Evolutionary conservation across 1,140 invertebrate species (phyloP).

Genomic region (Brevipalpus yothersi): DNA sequence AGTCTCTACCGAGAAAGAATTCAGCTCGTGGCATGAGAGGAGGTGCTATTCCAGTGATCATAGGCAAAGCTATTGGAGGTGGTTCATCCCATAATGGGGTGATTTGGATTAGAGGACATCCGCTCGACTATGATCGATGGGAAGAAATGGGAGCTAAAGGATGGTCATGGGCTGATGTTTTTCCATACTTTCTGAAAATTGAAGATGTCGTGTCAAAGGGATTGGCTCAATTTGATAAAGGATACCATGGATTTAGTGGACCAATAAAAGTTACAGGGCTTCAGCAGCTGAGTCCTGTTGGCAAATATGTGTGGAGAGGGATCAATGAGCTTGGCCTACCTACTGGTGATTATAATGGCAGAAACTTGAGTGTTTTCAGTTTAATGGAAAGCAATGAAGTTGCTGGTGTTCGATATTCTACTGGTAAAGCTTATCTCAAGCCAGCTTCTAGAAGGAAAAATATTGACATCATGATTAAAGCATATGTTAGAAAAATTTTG

Average conservation of each 20-base stretch:
- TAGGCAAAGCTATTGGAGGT: slow-evolving; percentile 50
- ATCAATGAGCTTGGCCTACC: background rate
- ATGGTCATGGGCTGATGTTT: slow-evolving; percentile 62
- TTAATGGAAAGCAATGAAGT: background rate
- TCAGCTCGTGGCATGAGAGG: background rate
- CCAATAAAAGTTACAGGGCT: background rate
- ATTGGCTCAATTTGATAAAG: background rate
- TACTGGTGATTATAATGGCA: background rate
- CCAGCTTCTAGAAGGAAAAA: background rate
- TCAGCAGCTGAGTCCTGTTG: background rate
- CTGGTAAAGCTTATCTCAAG: background rate
- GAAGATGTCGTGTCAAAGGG: slow-evolving; percentile 32
- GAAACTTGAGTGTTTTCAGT: background rate
- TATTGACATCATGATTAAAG: background rate
- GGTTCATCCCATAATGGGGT: slow-evolving; percentile 78
- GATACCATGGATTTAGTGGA: background rate
- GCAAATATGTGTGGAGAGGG: background rate
- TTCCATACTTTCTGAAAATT: slow-evolving; percentile 56
- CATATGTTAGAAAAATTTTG: background rate
- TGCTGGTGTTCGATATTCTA: background rate
- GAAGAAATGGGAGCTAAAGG: slow-evolving; percentile 63
- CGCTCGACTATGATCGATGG: slow-evolving; percentile 78
- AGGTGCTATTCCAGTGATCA: slow-evolving; percentile 30
- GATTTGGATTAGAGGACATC: slow-evolving; percentile 79
- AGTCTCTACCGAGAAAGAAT: slow-evolving; percentile 43